A percentile compares a stretch with the other conserved stretches of the same genome.
These are phyloP conservation scores for Oncorhynchus masou DNA, from an alignment of 2,113 vertebrate species.

Conservation along the genomic window DNA sequence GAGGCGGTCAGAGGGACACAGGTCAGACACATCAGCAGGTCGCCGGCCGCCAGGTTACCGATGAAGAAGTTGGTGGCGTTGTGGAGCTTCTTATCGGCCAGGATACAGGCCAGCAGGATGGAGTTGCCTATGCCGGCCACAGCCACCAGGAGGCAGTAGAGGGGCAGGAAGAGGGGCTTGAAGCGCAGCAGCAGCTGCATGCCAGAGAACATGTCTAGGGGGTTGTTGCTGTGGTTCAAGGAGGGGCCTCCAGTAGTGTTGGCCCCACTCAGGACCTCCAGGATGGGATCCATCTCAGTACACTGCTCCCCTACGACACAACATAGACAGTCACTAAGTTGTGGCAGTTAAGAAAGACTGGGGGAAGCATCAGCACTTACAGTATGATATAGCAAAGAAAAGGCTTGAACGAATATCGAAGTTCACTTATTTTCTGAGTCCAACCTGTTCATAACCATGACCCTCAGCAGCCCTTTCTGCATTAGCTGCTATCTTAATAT, in stretches of 20 bases:
- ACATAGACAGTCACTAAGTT: no score
- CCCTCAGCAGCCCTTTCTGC: no score
- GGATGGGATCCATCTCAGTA: slow-evolving; percentile 62
- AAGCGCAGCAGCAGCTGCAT: slow-evolving; percentile 73
- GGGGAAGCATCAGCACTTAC: neutral
- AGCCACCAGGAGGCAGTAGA: slow-evolving; percentile 72
- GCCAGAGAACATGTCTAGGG: slow-evolving; percentile 69
- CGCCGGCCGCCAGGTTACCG: slow-evolving; percentile 75
- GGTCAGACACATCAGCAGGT: slow-evolving; percentile 79
- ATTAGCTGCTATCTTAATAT: no score
- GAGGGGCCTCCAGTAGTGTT: slow-evolving; percentile 19
- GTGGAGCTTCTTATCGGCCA: slow-evolving; percentile 76
- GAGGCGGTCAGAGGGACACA: slow-evolving; percentile 77
- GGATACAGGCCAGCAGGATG: slow-evolving; percentile 73
- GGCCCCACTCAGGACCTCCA: slow-evolving; percentile 36
- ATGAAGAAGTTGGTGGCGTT: slow-evolving; percentile 80
- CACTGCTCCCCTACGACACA: neutral
- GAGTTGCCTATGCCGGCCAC: slow-evolving; percentile 75
- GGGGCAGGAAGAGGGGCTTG: slow-evolving; percentile 73
- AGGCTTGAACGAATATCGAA: no score
- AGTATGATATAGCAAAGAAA: no score
- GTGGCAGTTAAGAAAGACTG: neutral
- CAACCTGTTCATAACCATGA: no score
- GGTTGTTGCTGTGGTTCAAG: slow-evolving; percentile 62
- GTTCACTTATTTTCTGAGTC: no score